Conservation (phyloP, 2,113 vertebrate genomes). For the Salvelinus sp. region DNA sequence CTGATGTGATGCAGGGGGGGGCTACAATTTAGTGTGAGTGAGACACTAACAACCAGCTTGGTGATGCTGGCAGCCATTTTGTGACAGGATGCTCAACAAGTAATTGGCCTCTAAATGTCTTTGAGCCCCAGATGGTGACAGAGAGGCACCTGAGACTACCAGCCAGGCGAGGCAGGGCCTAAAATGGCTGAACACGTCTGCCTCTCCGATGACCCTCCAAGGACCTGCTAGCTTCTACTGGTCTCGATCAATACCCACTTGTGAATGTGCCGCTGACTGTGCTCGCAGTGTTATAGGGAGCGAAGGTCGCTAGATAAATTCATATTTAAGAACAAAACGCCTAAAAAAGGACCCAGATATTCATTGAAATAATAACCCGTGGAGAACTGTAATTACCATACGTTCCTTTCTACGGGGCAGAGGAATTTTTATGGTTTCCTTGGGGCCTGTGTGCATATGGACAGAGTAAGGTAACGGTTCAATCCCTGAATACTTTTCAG, state of each 20-base stretch:
- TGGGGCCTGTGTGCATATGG: slow-evolving; percentile 32
- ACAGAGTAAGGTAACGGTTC: slow-evolving; percentile 35
- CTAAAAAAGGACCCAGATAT: neutral
- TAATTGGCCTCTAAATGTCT: slow-evolving; percentile 59
- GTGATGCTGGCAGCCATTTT: slow-evolving; percentile 61
- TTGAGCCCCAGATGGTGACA: slow-evolving; percentile 55
- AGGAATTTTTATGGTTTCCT: slow-evolving; percentile 40
- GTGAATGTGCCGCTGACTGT: neutral
- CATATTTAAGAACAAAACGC: slow-evolving; percentile 24
- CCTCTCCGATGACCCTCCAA: slow-evolving; percentile 29
- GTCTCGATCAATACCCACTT: slow-evolving; percentile 41
- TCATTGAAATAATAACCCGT: slow-evolving; percentile 23
- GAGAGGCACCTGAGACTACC: slow-evolving; percentile 55
- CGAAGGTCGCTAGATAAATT: slow-evolving; percentile 10
- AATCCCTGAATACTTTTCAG: slow-evolving; percentile 29
- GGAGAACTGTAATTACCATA: slow-evolving; percentile 35
- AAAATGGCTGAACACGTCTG: slow-evolving; percentile 52
- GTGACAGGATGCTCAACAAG: slow-evolving; percentile 42
- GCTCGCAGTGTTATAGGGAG: slow-evolving; percentile 4
- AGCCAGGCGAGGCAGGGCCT: slow-evolving; percentile 26
- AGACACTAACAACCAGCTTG: slow-evolving; percentile 54
- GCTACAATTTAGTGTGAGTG: neutral
- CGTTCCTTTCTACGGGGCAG: slow-evolving; percentile 31
- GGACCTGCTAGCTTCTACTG: slow-evolving; percentile 23
- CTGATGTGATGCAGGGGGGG: too few relatives aligned